These are phyloP conservation scores for Arvicanthis niloticus DNA, from an alignment of 2,113 vertebrate species.

Conservation along the genomic window DNA sequence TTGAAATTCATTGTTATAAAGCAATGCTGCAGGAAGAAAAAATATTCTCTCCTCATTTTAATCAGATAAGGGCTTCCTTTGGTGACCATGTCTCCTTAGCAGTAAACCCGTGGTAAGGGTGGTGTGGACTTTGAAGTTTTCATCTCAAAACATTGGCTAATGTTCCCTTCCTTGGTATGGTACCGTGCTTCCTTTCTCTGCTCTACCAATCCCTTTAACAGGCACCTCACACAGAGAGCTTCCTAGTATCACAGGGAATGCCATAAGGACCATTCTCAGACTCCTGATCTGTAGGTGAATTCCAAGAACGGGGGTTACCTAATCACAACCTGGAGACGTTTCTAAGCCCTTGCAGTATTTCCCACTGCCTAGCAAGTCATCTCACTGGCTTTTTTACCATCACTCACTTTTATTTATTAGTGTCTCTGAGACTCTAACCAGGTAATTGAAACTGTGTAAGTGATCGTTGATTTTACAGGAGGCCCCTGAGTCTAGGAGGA, in stretches of 20 bases:
- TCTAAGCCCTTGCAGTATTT: neutral
- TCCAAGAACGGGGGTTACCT: neutral
- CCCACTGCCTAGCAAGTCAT: accelerated
- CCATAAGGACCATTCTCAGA: neutral
- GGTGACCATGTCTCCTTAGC: too few relatives aligned
- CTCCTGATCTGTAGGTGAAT: neutral
- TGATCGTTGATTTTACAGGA: neutral
- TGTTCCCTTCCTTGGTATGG: neutral
- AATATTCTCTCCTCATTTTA: too few relatives aligned
- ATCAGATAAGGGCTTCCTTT: neutral
- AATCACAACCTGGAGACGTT: neutral
- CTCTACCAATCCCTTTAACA: neutral
- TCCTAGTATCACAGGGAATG: neutral
- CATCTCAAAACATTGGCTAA: neutral
- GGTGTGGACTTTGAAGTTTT: neutral
- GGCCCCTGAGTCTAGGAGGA: neutral
- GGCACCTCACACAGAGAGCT: neutral
- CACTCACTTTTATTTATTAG: accelerated
- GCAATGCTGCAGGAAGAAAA: neutral
- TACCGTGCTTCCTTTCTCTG: neutral
- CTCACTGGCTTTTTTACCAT: accelerated
- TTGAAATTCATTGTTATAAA: neutral
- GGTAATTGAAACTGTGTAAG: neutral
- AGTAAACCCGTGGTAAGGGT: too few relatives aligned
- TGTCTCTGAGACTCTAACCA: neutral